Evolutionary conservation across 2,797 vertebrate genomes (phyloP), one percentile per base, ranked within the genome.

Genomic region (Amphiprion clarkii): DNA sequence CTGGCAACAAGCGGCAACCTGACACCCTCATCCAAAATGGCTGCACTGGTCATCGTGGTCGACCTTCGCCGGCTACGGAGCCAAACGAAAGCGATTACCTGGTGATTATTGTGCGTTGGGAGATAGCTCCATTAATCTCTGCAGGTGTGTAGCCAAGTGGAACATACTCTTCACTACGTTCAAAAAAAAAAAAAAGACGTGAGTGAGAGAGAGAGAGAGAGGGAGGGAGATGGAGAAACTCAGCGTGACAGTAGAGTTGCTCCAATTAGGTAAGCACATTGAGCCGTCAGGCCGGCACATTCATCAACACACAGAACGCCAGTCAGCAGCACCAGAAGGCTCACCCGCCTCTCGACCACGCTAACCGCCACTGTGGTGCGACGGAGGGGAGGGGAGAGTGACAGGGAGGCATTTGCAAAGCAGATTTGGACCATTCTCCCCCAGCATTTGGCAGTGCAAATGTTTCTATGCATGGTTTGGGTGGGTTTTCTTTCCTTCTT

Each of bases 231-330:
- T 0, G 17, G 74, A 86, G 86, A 86, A 84, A 89, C 82, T 81
- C 78, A 55, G 78, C 76, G 88, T 82, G 91, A 90, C 89, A 92
- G 88, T 78, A 71, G 83, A 90, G 87, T 82, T 82, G 91, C 91
- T 94, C 85, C 93, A 92, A 92, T 95, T 94, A 95, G 89, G 89
- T 92, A 94, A 94, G 91, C 93, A 93, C 90, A 92, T 91, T 93
- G 92, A 95, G 92, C 92, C 71, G 73, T 94, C 91, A 93, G 89
- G 76, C 77, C 74, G 56, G 59, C 88, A 88, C 90, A 94, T 93
- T 92, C 88, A 92, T 94, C 94, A 94, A 83, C 90, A 85, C 85
- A 46, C 88, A 89, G 85, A 87, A 88, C 57, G 75, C 82, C 82
- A 88, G 89, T 85, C 87, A 87, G 87, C 87, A 87, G 85, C 87